Evolutionary conservation across 2,113 vertebrate species (phyloP), one percentile per base, ranked within the genome.

Genomic region (Cinclus mexicanus): DNA sequence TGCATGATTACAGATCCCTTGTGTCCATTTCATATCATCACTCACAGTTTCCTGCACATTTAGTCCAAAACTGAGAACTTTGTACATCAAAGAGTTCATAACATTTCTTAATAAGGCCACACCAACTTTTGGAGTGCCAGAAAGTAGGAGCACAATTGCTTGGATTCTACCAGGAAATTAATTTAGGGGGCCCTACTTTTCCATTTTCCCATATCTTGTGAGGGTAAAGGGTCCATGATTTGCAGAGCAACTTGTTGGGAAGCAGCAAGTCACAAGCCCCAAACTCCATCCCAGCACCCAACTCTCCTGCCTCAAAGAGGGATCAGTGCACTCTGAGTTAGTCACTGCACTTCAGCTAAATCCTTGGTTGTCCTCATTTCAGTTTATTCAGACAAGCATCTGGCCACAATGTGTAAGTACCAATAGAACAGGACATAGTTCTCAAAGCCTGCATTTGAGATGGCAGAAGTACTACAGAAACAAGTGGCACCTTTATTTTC

Each of bases 1-100:
- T 95, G 71, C 92, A 86, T 94, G 68, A 95, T 88, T 95, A 94
- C 88, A 95, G 83, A 92, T 94, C 94, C 76, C 93, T 90, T 16
- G 64, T 63, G 92, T 83, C 92, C 79, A 94, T 78, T 96, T 95
- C 84, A 42, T 63, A 28, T 64, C 24, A 90, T 86, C 91, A 83
- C 76, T 83, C 88, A 35, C 59, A 47, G 88, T 74, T 94, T 65
- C 85, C 87, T 78, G 69, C 60, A 47, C 35, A 20, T 81, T 94
- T 86, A 86, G 64, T 33, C 37, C 59, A 77, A 95, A 93, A 90
- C 59, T 56, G 19, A 80, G 56, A 71, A 60, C 71, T 78, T 2
- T 16, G 47, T 71, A 77, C 68, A 64, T 52, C 59, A 77, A 83
- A 86, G 42, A 86, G 75, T 86, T 90, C 10, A 1, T 55, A 85